Percentiles rank a stretch among this genome's conserved stretches.
These are phyloP conservation scores for Platysteira castanea DNA, from an alignment of 2,113 vertebrate genomes.

Conservation along the genomic window DNA sequence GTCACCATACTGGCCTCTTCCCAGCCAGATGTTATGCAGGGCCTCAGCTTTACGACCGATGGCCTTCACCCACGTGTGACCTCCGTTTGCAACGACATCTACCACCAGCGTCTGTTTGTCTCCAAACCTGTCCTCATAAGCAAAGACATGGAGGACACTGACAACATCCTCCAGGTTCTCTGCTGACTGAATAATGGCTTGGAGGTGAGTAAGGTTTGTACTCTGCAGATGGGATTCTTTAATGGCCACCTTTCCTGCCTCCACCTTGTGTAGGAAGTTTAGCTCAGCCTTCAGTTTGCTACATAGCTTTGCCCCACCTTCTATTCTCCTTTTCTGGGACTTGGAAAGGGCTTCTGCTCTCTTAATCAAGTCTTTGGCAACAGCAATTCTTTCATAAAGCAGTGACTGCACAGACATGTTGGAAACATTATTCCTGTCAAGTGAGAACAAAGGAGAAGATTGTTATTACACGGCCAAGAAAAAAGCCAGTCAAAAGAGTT, in stretches of 20 bases:
- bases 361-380: conserved; percentile 83
- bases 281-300: conserved; percentile 89
- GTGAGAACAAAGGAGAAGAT: not conserved
- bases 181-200: conserved; percentile 86
- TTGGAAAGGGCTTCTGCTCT: conserved; percentile 80
- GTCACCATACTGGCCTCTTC: conserved; percentile 94
- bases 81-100: conserved; percentile 89
- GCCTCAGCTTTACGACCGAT: conserved; percentile 95
- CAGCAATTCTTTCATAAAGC: conserved; percentile 82
- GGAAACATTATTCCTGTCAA: conserved; percentile 78
- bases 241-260: conserved; percentile 82
- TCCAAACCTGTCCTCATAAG: conserved; percentile 78
- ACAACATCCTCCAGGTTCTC: conserved; percentile 85
- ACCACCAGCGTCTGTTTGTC: conserved; percentile 85
- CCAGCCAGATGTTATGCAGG: conserved; percentile 95
- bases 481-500: not conserved
- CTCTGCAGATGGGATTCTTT: conserved; percentile 94
- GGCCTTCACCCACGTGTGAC: conserved; percentile 95
- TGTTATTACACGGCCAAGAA: not conserved
- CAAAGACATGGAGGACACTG: conserved; percentile 87
- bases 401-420: conserved; percentile 83
- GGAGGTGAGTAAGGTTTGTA: conserved; percentile 93
- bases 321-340: conserved; percentile 77
- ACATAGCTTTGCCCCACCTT: conserved; percentile 89
- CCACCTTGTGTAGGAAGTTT: conserved; percentile 88